phyloP scores from a whole-genome alignment of 2,888 invertebrate genomes.

The Miltochrista miniata region DNA sequence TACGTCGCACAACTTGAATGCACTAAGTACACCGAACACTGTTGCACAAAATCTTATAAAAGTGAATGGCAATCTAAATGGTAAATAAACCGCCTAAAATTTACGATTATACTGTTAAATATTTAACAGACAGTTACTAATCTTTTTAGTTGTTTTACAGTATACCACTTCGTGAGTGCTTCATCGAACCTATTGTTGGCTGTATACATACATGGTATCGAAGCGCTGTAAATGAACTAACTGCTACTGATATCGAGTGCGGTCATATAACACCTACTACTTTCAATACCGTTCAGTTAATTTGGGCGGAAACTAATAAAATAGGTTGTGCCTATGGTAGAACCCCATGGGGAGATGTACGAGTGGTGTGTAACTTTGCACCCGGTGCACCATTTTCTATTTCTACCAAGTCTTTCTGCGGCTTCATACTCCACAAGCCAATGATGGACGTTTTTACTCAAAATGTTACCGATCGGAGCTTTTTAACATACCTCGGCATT shows the following conservation, averaged over 20 bases:
- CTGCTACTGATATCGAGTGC: constrained; percentile 58
- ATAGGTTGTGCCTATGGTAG: constrained; percentile 70
- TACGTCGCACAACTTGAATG: constrained; percentile 70
- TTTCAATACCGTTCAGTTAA: constrained; percentile 61
- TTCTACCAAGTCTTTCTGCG: constrained; percentile 60
- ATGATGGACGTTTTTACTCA: constrained; percentile 14
- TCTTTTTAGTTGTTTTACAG: constrained; percentile 40
- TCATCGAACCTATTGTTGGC: constrained; percentile 61
- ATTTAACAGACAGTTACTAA: too few relatives aligned
- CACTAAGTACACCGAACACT: constrained; percentile 60
- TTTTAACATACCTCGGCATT: constrained; percentile 48
- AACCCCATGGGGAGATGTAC: constrained; percentile 52
- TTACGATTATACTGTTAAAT: too few relatives aligned
- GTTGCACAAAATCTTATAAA: constrained; percentile 50
- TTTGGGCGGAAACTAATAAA: constrained; percentile 71
- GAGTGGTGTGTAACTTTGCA: constrained; percentile 71
- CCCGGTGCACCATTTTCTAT: constrained; percentile 69
- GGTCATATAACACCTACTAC: constrained; percentile 58
- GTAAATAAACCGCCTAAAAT: constrained; percentile 34
- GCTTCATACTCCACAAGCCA: constrained; percentile 53
- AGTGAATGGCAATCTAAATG: constrained; percentile 43
- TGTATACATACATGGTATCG: constrained; percentile 71
- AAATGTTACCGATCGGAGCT: constrained; percentile 38
- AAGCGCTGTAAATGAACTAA: constrained; percentile 54
- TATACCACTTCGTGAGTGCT: constrained; percentile 65